phyloP scores from a whole-genome alignment of 1,140 invertebrate species.

The Diorhabda elongata region DNA sequence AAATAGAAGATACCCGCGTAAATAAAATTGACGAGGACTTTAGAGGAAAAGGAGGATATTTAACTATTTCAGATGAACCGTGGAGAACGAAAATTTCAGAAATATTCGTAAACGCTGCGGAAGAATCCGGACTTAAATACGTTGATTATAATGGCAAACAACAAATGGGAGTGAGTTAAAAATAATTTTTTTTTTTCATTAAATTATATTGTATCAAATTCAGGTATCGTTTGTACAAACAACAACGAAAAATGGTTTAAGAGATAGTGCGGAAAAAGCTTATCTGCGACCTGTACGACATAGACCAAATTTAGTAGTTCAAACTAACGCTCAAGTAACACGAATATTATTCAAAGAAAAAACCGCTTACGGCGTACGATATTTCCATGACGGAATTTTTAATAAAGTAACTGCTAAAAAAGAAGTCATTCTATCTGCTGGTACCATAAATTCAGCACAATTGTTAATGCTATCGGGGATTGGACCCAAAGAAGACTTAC shows the following conservation, averaged over 20 bases:
- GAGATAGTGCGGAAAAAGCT: conserved; percentile 86
- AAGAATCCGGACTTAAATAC: conserved; percentile 66
- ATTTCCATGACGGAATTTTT: conserved; percentile 50
- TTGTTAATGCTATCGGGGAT: conserved; percentile 77
- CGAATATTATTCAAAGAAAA: conserved; percentile 72
- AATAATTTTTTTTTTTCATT: background rate
- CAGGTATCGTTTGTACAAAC: conserved; percentile 80
- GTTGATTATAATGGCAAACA: conserved; percentile 84
- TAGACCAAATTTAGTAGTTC: conserved; percentile 80
- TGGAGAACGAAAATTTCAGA: conserved; percentile 57
- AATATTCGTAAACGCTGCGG: conserved; percentile 66
- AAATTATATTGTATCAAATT: background rate
- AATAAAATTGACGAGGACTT: conserved; percentile 48
- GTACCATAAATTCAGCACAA: conserved; percentile 77
- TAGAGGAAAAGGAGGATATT: conserved; percentile 45
- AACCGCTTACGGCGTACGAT: conserved; percentile 61
- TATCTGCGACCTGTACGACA: conserved; percentile 78
- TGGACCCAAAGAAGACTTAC: conserved; percentile 60
- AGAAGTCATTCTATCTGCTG: conserved; percentile 84
- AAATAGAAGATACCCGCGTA: conserved; percentile 61
- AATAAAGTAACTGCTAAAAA: conserved; percentile 68
- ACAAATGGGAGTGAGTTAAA: conserved; percentile 65
- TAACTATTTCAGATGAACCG: conserved; percentile 48
- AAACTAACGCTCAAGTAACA: conserved; percentile 76
- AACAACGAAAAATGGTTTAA: conserved; percentile 67